Base-by-base conservation (phyloP, 2,888 invertebrate species). In the Cryptus viduatorius region DNA sequence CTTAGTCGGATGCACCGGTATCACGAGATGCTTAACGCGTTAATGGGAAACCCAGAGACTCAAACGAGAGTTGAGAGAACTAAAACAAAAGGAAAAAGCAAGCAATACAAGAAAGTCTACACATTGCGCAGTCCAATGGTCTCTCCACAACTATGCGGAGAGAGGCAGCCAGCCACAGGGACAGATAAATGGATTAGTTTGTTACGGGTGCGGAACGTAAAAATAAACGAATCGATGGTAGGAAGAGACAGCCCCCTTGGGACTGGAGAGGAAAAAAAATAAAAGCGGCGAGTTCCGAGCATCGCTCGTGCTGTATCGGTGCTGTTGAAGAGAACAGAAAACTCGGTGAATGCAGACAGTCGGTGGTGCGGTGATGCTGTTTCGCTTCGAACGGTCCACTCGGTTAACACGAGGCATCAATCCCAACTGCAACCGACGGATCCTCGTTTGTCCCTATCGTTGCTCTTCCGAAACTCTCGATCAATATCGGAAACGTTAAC, bases 151-250 rank as follows among this genome's bases (percentile, higher is more conserved):
- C 37, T 53, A 79, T 48, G 24, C 24, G 37, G 10, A 48, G 56
- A 50, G 79, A 48, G 50, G 46, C 44, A 73, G 71, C 12, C 61
- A 48, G 76, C 65, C 69, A 86, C 76, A 78, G 53, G 50, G 61
- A 61, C 31, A 80, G 81, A 83, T 91, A 92, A 92, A 92, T 92
- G 90, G 91, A 92, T 92, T 92, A 92, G 89, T 88, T 87, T 88
- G 88, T 87, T 89, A 84, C 87, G 85, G 84, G 64, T 79, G 79
- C 81, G 85, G 76, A 85, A 82, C 73, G 75, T 78, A 87, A 84
- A 87, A 86, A 82, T 79, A 85, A 88, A 88, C 78, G 87, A 87
- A 56, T 48, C 65, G 37, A 79, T 69, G 48, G 48, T 24, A 37
- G 67, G n/a, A 81, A 44, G 53, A 73, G 46, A 7, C 5, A 61